Conservation (phyloP, 2,113 vertebrate species). For the Bufo gargarizans region DNA sequence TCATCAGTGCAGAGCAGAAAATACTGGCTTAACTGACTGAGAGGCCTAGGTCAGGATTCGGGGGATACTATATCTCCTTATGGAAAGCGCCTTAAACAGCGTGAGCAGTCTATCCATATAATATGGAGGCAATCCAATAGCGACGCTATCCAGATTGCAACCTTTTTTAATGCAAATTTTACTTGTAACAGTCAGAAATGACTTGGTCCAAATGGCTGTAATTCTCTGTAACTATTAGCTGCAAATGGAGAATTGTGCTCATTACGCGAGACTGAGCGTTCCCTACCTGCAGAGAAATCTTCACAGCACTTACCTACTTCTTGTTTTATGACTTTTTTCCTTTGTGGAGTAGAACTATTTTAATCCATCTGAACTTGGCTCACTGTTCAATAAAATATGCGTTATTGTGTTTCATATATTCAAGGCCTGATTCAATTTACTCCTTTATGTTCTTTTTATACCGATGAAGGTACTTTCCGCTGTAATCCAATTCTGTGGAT, state of each 20-base stretch:
- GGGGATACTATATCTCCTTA: too few species aligned
- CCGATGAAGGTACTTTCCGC: slow-evolving; percentile 30
- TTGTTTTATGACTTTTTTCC: neutral
- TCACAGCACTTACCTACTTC: neutral
- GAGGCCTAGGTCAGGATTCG: too few species aligned
- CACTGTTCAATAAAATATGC: slow-evolving; percentile 46
- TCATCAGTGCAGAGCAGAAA: too few species aligned
- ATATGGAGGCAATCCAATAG: too few species aligned
- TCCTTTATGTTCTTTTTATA: slow-evolving; percentile 43
- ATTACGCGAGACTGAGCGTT: neutral
- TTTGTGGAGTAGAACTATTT: neutral
- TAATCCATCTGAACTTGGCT: slow-evolving; percentile 27
- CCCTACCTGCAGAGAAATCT: neutral
- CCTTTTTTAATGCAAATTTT: neutral
- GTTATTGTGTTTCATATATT: slow-evolving; percentile 38
- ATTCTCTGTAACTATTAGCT: neutral
- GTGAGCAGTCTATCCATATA: too few species aligned
- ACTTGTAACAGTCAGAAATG: neutral
- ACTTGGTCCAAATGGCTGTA: neutral
- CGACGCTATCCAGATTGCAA: too few species aligned
- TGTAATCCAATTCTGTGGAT: slow-evolving; percentile 18
- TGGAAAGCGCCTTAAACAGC: too few species aligned
- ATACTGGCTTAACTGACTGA: too few species aligned
- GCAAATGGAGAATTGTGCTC: neutral
- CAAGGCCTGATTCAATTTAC: slow-evolving; percentile 39